Evolutionary conservation across 2,888 invertebrate species (phyloP).

Genomic region (Drosophila percnosoma): DNA sequence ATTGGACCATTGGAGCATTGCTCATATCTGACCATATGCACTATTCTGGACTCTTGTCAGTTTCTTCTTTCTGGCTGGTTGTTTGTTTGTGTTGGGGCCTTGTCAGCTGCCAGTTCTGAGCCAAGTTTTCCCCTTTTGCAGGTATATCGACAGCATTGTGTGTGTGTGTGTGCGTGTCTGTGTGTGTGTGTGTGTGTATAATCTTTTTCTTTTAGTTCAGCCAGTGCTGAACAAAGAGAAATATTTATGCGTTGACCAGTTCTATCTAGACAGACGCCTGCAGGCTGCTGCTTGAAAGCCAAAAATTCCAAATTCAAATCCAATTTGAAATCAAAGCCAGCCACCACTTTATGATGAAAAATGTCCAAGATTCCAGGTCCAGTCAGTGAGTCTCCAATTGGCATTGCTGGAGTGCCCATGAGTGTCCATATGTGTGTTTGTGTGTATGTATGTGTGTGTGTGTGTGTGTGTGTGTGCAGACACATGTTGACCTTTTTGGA

Average conservation of each 20-base stretch:
- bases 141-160: slow-evolving; percentile 13
- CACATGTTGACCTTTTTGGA: slow-evolving; percentile 70
- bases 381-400: slow-evolving; percentile 39
- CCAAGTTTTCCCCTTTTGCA: slow-evolving; percentile 10
- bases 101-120: slow-evolving; percentile 18
- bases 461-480: slow-evolving; percentile 27
- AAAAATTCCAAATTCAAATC: slow-evolving; percentile 78
- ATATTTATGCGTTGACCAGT: slow-evolving; percentile 74
- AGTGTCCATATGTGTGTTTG: slow-evolving; percentile 10
- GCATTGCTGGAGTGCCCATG: slow-evolving; percentile 31
- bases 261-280: slow-evolving; percentile 41
- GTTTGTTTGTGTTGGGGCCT: slow-evolving; percentile 40
- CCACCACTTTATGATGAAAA: slow-evolving; percentile 75
- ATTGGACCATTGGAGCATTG: slow-evolving; percentile 80
- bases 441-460: slow-evolving; percentile 11
- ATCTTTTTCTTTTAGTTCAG: slow-evolving; percentile 48
- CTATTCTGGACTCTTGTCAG: neutral
- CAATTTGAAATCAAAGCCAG: slow-evolving; percentile 76
- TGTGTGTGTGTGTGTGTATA: slow-evolving; percentile 17
- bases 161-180: slow-evolving; percentile 5
- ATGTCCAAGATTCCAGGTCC: slow-evolving; percentile 72
- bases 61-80: slow-evolving; percentile 9
- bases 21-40: slow-evolving; percentile 64
- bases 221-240: slow-evolving; percentile 70
- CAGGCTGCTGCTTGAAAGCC: slow-evolving; percentile 62